Conservation (phyloP, 2,113 vertebrate genomes). For the Cervus canadensis region DNA sequence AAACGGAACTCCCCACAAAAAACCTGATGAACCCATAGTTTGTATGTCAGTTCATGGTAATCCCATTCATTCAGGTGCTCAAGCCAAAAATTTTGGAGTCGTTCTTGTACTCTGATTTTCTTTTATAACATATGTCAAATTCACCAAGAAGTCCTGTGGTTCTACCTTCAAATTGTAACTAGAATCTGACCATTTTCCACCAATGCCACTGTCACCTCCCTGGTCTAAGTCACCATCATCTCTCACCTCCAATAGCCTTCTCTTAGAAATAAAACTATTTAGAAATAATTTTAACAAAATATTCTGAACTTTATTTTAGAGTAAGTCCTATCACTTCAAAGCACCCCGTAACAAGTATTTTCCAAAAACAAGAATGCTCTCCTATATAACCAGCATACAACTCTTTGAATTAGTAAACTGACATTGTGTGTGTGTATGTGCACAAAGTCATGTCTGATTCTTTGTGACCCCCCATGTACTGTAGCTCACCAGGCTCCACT, state of each 20-base stretch:
- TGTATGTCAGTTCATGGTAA: background rate
- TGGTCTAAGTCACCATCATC: background rate
- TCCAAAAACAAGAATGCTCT: background rate
- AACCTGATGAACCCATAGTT: background rate
- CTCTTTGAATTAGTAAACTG: background rate
- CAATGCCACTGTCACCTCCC: background rate
- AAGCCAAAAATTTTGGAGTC: background rate
- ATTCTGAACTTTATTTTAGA: background rate
- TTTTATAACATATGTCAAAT: background rate
- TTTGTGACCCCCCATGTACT: background rate
- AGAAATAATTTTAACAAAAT: background rate
- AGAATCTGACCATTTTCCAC: background rate
- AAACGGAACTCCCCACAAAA: background rate
- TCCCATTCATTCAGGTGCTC: background rate
- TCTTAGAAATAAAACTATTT: conserved; percentile 12
- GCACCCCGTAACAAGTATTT: background rate
- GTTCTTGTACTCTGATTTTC: background rate
- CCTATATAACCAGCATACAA: background rate
- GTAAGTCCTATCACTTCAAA: background rate
- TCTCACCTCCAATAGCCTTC: background rate
- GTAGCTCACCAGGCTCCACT: background rate
- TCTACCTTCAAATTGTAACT: background rate
- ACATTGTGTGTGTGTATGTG: background rate
- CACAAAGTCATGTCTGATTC: background rate
- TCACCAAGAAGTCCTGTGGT: background rate